Evolutionary conservation across 2,888 invertebrate species (phyloP).

Genomic region (Aleiodes alternator): DNA sequence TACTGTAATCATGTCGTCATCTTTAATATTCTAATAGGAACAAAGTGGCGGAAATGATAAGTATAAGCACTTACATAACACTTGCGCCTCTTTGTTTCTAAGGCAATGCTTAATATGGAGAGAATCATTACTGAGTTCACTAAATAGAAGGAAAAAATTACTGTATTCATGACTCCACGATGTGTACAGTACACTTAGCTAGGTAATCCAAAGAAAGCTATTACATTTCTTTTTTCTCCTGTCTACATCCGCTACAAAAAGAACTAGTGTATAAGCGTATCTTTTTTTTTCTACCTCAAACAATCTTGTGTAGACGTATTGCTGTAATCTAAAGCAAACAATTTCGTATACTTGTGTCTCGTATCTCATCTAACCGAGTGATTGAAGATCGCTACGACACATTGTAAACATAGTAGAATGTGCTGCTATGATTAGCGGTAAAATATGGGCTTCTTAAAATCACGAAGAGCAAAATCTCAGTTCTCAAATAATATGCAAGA

Average conservation of each 20-base stretch:
- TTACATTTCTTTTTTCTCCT: constrained; percentile 42
- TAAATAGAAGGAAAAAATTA: too few relatives aligned
- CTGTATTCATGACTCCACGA: constrained; percentile 3
- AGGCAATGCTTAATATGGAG: not conserved
- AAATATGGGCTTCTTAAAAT: constrained; percentile 37
- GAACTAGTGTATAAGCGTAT: constrained; percentile 27
- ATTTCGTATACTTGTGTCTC: constrained; percentile 45
- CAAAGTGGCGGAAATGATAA: too few relatives aligned
- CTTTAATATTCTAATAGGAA: too few relatives aligned
- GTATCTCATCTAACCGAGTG: constrained; percentile 46
- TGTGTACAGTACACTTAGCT: constrained; percentile 25
- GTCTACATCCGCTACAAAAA: constrained; percentile 22
- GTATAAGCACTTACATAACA: too few relatives aligned
- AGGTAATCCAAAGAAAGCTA: not conserved
- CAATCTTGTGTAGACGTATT: constrained; percentile 40
- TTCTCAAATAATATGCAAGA: not conserved
- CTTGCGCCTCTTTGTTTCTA: too few relatives aligned
- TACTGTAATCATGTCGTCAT: too few relatives aligned
- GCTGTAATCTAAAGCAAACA: constrained; percentile 56
- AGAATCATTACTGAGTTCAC: constrained; percentile 33
- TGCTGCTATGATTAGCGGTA: constrained; percentile 51
- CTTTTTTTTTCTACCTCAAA: constrained; percentile 49
- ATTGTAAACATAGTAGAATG: constrained; percentile 54
- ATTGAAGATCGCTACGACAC: constrained; percentile 39
- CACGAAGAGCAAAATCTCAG: not conserved